phyloP scores from a whole-genome alignment of 1,140 invertebrate genomes.

The Scaptomyza hsui region DNA sequence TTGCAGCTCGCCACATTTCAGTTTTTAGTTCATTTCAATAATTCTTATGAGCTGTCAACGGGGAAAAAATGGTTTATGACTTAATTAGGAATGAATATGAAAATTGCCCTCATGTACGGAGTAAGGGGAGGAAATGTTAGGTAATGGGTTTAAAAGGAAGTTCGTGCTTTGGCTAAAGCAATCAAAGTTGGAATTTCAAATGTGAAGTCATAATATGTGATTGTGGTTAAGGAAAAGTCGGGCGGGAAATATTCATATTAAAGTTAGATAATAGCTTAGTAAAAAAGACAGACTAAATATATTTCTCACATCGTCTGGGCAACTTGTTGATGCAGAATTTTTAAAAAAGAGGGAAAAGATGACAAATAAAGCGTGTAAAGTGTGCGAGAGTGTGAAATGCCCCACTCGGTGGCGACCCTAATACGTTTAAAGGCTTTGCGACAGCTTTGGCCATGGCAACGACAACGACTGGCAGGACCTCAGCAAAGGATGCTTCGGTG shows the following conservation, averaged over 20 bases:
- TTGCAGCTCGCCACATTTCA: constrained; percentile 36
- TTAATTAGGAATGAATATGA: constrained; percentile 59
- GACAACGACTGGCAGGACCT: constrained; percentile 16
- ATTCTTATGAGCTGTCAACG: constrained; percentile 70
- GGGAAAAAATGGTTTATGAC: constrained; percentile 65
- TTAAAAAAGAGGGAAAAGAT: neutral
- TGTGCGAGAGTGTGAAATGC: constrained; percentile 10
- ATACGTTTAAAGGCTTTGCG: constrained; percentile 76
- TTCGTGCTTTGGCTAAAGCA: constrained; percentile 1
- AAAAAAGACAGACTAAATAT: neutral
- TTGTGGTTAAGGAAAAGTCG: neutral
- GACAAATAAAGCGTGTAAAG: neutral
- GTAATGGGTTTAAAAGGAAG: neutral
- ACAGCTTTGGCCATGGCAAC: constrained; percentile 57
- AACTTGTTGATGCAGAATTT: constrained; percentile 10
- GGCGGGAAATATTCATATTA: neutral
- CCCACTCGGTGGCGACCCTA: constrained; percentile 34
- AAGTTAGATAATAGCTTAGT: neutral
- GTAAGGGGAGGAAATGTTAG: neutral
- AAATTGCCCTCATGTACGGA: too few relatives aligned
- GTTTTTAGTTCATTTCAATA: constrained; percentile 53
- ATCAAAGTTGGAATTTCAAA: neutral
- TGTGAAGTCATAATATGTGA: neutral
- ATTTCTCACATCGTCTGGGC: neutral
- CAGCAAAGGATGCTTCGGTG: constrained; percentile 51